A percentile compares a stretch with the other conserved stretches of the same genome.
phyloP scores from a whole-genome alignment of 2,797 vertebrate genomes.

The Leuciscus waleckii region DNA sequence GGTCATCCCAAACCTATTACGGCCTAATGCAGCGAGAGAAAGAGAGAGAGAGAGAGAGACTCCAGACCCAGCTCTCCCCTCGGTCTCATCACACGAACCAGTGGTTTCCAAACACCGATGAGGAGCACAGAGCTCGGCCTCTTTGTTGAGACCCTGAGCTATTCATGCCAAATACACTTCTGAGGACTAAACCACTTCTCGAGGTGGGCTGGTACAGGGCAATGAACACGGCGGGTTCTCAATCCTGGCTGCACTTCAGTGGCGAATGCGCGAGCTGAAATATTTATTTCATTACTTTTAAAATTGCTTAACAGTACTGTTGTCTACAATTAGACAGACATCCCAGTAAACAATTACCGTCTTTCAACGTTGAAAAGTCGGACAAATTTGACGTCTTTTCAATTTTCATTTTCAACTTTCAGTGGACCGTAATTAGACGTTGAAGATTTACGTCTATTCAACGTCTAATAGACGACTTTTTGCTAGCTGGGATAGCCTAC shows the following conservation, averaged over 20 bases:
- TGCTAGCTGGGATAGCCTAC: too few species aligned
- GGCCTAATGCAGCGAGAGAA: conserved; percentile 77
- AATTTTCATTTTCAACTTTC: too few species aligned
- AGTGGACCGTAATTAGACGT: too few species aligned
- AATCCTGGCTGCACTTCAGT: conserved; percentile 61
- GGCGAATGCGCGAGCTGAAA: conserved; percentile 41
- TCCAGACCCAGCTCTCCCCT: conserved; percentile 64
- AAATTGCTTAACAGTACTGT: neutral
- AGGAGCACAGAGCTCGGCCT: conserved; percentile 54
- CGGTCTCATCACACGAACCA: conserved; percentile 71
- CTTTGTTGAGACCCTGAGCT: conserved; percentile 70
- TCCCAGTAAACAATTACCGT: too few species aligned
- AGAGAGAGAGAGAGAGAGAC: conserved; percentile 72
- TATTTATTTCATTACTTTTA: neutral
- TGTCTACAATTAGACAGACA: conserved; percentile 30
- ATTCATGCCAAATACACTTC: conserved; percentile 71
- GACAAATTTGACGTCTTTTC: too few species aligned
- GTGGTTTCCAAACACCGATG: conserved; percentile 72
- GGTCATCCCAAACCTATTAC: conserved; percentile 90
- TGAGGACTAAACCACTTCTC: conserved; percentile 63
- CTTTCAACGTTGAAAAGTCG: too few species aligned
- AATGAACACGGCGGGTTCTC: conserved; percentile 63
- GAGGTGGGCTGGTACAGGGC: conserved; percentile 61
- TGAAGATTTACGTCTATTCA: too few species aligned
- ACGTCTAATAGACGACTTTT: too few species aligned